Percentiles rank a stretch among this genome's conserved stretches.
These are phyloP conservation scores for Allochrocebus solatus DNA, from an alignment of 2,797 vertebrate species.

Conservation along the genomic window DNA sequence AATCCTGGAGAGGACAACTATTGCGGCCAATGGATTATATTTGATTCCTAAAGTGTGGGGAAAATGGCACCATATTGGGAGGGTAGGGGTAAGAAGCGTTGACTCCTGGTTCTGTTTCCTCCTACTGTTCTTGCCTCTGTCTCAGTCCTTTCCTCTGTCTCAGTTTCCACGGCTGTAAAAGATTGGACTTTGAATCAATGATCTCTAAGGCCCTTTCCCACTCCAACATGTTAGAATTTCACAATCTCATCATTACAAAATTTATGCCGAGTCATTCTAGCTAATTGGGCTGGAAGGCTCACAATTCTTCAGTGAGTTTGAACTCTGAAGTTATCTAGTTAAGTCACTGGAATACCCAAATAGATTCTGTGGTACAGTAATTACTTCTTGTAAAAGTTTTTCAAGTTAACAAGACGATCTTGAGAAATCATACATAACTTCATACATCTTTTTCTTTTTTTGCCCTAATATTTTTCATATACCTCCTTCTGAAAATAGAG, in stretches of 20 bases:
- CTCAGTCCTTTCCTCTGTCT: background rate
- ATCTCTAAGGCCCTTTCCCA: background rate
- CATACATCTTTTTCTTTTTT: background rate
- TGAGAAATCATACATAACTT: background rate
- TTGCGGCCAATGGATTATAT: background rate
- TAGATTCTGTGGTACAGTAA: background rate
- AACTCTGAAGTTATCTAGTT: background rate
- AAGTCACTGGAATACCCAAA: background rate
- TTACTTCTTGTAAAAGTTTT: background rate
- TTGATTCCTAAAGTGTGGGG: background rate
- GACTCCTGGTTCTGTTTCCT: background rate
- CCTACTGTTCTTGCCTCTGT: background rate
- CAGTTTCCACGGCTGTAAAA: background rate
- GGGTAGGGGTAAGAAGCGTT: rapidly evolving
- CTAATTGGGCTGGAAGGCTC: background rate
- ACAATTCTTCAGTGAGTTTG: background rate
- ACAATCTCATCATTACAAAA: background rate
- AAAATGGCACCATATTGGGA: background rate
- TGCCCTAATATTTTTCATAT: background rate
- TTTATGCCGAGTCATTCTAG: background rate
- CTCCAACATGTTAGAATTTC: background rate
- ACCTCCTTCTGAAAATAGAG: background rate
- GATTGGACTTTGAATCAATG: background rate
- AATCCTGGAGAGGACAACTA: background rate
- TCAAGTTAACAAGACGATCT: background rate